Conservation (phyloP, 2,797 vertebrate species). For the Knipowitschia caucasica region DNA sequence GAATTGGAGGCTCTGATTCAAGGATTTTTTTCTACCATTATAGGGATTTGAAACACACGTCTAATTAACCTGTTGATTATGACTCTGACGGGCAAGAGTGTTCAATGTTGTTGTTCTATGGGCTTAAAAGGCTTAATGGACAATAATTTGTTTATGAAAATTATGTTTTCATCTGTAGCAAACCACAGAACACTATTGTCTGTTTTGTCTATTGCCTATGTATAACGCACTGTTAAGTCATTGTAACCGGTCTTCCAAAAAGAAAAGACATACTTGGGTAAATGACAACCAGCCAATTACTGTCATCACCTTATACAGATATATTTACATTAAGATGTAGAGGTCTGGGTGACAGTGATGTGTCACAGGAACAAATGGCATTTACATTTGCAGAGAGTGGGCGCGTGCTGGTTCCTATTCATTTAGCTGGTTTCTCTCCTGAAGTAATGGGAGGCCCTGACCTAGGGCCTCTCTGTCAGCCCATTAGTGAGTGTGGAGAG, state of each 20-base stretch:
- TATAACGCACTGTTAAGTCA: conserved; percentile 59
- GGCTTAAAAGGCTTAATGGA: too few relatives aligned
- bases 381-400: conserved; percentile 70
- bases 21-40: too few relatives aligned
- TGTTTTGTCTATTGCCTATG: conserved; percentile 68
- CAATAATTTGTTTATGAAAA: too few relatives aligned
- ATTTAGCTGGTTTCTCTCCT: conserved; percentile 66
- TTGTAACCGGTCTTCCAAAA: conserved; percentile 46
- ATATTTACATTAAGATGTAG: conserved; percentile 74
- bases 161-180: conserved; percentile 61
- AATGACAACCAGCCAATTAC: conserved; percentile 70
- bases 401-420: conserved; percentile 55
- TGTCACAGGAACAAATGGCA: conserved; percentile 69
- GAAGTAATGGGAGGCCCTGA: conserved; percentile 72
- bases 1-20: too few relatives aligned
- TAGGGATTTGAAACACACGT: too few relatives aligned
- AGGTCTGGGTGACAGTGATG: conserved; percentile 63
- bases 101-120: too few relatives aligned
- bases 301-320: conserved; percentile 65
- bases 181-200: conserved; percentile 59
- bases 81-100: too few relatives aligned
- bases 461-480: conserved; percentile 67
- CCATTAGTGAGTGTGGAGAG: conserved; percentile 66
- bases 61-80: too few relatives aligned
- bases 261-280: conserved; percentile 59